Percentiles rank a stretch among this genome's conserved stretches.
These are phyloP conservation scores for Caenorhabditis doughertyi DNA, from an alignment of 2,888 invertebrate genomes.

Conservation along the genomic window DNA sequence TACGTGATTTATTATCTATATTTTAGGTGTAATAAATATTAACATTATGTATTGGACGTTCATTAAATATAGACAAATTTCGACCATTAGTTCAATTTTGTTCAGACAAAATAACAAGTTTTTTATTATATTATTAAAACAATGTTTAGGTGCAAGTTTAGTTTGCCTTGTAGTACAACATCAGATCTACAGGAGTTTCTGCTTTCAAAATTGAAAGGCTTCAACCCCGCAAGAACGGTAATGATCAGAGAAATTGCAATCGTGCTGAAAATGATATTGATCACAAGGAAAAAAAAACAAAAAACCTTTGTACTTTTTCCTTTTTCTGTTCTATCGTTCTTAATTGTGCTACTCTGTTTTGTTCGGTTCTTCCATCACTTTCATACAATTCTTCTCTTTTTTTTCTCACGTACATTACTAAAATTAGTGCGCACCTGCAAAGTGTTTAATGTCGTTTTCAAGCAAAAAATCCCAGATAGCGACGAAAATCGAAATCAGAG, in stretches of 20 bases:
- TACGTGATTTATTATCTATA: not conserved
- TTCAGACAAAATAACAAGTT: too few species aligned
- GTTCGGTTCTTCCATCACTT: conserved; percentile 11
- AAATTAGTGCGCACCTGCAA: conserved; percentile 7
- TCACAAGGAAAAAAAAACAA: not conserved
- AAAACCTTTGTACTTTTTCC: not conserved
- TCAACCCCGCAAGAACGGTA: too few species aligned
- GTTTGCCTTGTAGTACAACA: too few species aligned
- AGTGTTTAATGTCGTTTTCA: not conserved
- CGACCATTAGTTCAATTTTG: too few species aligned
- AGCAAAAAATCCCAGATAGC: conserved; percentile 8
- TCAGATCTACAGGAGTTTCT: too few species aligned
- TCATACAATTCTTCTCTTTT: not conserved
- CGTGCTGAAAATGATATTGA: not conserved
- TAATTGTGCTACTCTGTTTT: not conserved
- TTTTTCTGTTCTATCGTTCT: not conserved
- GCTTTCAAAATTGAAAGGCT: too few species aligned
- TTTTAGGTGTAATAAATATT: too few species aligned
- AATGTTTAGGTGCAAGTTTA: too few species aligned
- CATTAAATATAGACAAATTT: too few species aligned
- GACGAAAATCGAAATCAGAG: conserved; percentile 55
- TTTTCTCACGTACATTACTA: conserved; percentile 14
- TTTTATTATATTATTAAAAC: too few species aligned
- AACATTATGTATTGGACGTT: too few species aligned
- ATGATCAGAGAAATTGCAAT: too few species aligned